Conservation (phyloP, 1,140 invertebrate genomes). For the Macrosteles quadrilineatus region DNA sequence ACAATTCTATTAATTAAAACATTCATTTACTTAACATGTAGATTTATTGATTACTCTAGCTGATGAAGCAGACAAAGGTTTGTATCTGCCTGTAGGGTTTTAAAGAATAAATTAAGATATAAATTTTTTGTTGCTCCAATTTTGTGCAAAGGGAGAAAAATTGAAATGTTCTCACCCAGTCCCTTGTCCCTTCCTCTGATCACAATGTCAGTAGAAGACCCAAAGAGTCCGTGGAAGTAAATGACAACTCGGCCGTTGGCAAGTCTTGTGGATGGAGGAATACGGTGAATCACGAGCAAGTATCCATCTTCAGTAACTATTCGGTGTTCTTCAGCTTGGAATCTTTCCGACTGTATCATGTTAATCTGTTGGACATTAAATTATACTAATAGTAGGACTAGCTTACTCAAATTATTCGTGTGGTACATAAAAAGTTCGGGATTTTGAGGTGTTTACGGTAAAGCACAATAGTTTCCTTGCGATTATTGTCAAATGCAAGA, state of each 20-base stretch:
- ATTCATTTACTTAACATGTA: not conserved
- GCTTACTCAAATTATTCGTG: too few relatives aligned
- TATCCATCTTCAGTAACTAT: slow-evolving; percentile 8
- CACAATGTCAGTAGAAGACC: not conserved
- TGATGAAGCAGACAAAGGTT: too few relatives aligned
- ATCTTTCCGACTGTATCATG: not conserved
- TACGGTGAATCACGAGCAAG: not conserved
- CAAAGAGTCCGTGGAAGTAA: slow-evolving; percentile 8
- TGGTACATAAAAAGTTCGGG: too few relatives aligned
- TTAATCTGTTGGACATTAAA: slow-evolving; percentile 2
- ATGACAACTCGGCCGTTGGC: not conserved
- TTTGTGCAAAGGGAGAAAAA: too few relatives aligned
- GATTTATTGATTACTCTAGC: too few relatives aligned
- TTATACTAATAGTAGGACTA: too few relatives aligned
- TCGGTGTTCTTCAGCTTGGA: not conserved
- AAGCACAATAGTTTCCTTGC: too few relatives aligned
- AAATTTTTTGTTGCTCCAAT: too few relatives aligned
- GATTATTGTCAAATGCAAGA: too few relatives aligned
- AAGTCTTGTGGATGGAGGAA: not conserved
- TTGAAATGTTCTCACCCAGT: not conserved
- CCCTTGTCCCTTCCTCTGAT: slow-evolving; percentile 12
- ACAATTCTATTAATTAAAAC: not conserved
- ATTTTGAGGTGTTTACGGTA: too few relatives aligned
- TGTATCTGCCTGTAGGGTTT: too few relatives aligned
- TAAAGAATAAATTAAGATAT: not conserved